Evolutionary conservation across 2,888 invertebrate species (phyloP), one percentile per base, ranked within the genome.

Genomic region (Drosophila infuscata): DNA sequence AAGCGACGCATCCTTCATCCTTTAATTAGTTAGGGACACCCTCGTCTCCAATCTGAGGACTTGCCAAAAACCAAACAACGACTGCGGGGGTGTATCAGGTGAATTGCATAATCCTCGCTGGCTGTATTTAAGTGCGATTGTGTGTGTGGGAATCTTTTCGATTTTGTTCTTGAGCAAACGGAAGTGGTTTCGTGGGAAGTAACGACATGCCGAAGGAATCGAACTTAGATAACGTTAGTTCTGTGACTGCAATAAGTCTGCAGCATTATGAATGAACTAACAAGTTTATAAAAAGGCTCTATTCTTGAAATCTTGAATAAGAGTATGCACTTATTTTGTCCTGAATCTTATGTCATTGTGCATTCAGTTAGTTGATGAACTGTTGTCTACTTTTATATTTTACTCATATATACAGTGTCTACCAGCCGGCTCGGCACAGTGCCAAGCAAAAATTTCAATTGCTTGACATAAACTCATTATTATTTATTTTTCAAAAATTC

Each of bases 41-140:
- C 79, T 78, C 53, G 29, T 29, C 64, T 53, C 35, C 8, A 17
- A 25, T 43, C 43, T 57, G 7, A 17, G 46, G 53, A 33, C 38
- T 41, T 77, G 68, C 51, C 68, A 62, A 67, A 73, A 35, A 53
- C 46, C 62, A 66, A 63, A 73, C 33, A 54, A 56, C 49, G 43
- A 46, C 49, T 56, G 73, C 74, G 82, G 82, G 81, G 83, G 79
- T 72, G 66, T 68, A 60, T 88, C 88, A 88, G 86, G 86, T 86
- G 86, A 52, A 82, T 88, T 86, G 86, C 86, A 82, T 88, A 88
- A 88, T 88, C 68, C 71, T 60, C 12, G 33, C 58, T 64, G 56
- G 36, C 63, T 32, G 29, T 46, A 15, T 15, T 29, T 54, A 7
- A 17, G 29, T n/a, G n/a, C 15, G 51, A 43, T 51, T 74, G 2